Conservation (phyloP, 2,888 invertebrate genomes). For the Leptopilina syphax region DNA sequence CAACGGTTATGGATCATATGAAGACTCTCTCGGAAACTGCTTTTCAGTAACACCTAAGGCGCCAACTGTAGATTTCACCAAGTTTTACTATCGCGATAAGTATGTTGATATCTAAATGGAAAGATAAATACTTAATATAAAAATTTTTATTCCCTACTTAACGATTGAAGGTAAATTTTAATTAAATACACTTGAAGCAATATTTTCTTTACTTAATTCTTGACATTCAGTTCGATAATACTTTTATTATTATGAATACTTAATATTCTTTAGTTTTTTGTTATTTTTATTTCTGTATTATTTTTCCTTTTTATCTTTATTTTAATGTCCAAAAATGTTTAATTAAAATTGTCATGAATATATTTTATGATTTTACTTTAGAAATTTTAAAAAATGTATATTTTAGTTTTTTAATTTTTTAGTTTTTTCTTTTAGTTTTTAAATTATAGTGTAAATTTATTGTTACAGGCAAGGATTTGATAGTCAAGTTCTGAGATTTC, state of each 20-base stretch:
- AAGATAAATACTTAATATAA: slow-evolving; percentile 23
- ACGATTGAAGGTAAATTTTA: slow-evolving; percentile 15
- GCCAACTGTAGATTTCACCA: slow-evolving; percentile 87
- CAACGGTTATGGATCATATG: slow-evolving; percentile 93
- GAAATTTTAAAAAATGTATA: too few species aligned
- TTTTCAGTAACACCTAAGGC: slow-evolving; percentile 88
- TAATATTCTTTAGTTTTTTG: slow-evolving; percentile 33
- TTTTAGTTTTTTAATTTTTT: too few species aligned
- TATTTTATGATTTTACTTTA: not conserved
- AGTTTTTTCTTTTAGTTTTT: too few species aligned
- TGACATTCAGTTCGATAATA: slow-evolving; percentile 42
- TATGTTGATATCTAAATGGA: slow-evolving; percentile 66
- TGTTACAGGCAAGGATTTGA: slow-evolving; percentile 82
- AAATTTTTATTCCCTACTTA: slow-evolving; percentile 8
- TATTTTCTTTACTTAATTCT: not conserved
- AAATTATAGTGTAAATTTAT: not conserved
- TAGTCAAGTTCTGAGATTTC: slow-evolving; percentile 87
- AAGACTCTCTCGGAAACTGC: slow-evolving; percentile 93
- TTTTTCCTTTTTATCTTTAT: slow-evolving; percentile 1
- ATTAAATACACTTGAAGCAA: not conserved
- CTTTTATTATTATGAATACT: slow-evolving; percentile 48
- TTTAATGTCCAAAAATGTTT: slow-evolving; percentile 2
- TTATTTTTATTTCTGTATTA: slow-evolving; percentile 3
- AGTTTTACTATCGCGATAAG: slow-evolving; percentile 89
- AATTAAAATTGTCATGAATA: not conserved